Evolutionary conservation across 2,888 invertebrate species (phyloP), one percentile per base, ranked within the genome.

Genomic region (Sminthurinus aureus): DNA sequence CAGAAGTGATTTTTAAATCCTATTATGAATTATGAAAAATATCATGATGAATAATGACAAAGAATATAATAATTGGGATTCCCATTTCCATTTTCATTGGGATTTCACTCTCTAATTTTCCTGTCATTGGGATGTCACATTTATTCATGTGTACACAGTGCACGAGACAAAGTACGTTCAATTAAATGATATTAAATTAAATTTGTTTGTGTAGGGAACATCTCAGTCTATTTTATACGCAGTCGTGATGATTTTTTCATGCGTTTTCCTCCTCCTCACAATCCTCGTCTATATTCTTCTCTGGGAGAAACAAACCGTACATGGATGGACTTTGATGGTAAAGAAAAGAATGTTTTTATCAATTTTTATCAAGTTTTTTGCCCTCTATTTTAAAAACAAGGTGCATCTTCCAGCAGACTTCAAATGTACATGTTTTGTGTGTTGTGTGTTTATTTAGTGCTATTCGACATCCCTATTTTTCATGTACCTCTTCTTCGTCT

Each of bases 301-400:
- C 0, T 87, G 86, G 87, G 88, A 88, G 51, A 86, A 86, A 58
- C 85, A 86, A 71, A 87, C 87, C 71, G 86, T 88, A 11, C 87
- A 87, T 38, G 85, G 87, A 20, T 88, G 86, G 86, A 88, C 87
- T 0, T 15, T 79, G 9, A 74, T 83, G 50, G 50, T n/a, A n/a
- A n/a, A n/a, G n/a, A n/a, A n/a, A n/a, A n/a, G n/a, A n/a, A n/a
- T n/a, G n/a, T n/a, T n/a, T n/a, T n/a, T n/a, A n/a, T n/a, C n/a
- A n/a, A n/a, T n/a, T n/a, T n/a, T n/a, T n/a, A n/a, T n/a, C n/a
- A n/a, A n/a, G n/a, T n/a, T n/a, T n/a, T n/a, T n/a, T n/a, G n/a
- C n/a, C n/a, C n/a, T n/a, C n/a, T n/a, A n/a, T n/a, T n/a, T n/a
- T n/a, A n/a, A n/a, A n/a, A n/a, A n/a, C n/a, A n/a, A n/a, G n/a